Base-by-base conservation (phyloP, 2,113 vertebrate species). In the Otolemur garnettii region DNA sequence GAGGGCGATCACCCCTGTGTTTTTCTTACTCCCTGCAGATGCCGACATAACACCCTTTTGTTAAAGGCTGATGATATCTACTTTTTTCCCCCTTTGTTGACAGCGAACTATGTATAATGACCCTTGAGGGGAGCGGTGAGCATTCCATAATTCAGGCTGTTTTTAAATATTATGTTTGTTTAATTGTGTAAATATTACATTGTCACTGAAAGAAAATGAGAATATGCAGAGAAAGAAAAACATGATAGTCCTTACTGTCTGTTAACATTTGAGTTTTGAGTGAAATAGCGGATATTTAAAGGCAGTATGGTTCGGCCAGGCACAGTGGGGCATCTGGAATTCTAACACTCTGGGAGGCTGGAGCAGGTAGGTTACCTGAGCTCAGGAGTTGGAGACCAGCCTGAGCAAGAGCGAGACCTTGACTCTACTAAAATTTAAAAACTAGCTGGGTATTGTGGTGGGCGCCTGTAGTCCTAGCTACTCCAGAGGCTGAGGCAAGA, bases 11-110 rank as follows among this genome's bases (percentile, higher is more conserved):
- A 24, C 17, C 71, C n/a, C n/a, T 90, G 22, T 71, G 38, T 50
- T 93, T 78, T 95, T 92, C 45, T 68, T 85, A 72, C 42, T 90
- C 42, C 79, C 35, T 72, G 72, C 18, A 94, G 42, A 84, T 53
- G 30, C 22, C 90, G 78, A 81, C 26, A n/a, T 90, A 62, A 15
- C 3, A 13, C 18, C 59, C 19, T 95, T 69, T 74, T 93, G 57
- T 57, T 85, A 64, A 87, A 45, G 35, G 18, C 74, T 62, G 64
- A 53, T 30, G 4, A 3, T 60, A 18, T 68, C 50, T 38, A 0
- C 45, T 57, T 64, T 91, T 83, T 33, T 7, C 94, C 90, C 80
- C 5, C 55, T 92, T 83, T 80, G 57, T 60, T 64, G 50, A 74
- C n/a, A 57, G 24, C 13, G 5, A 93, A 45, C 24, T 2, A 17